phyloP scores from a whole-genome alignment of 2,113 vertebrate genomes.

The Mobula birostris region DNA sequence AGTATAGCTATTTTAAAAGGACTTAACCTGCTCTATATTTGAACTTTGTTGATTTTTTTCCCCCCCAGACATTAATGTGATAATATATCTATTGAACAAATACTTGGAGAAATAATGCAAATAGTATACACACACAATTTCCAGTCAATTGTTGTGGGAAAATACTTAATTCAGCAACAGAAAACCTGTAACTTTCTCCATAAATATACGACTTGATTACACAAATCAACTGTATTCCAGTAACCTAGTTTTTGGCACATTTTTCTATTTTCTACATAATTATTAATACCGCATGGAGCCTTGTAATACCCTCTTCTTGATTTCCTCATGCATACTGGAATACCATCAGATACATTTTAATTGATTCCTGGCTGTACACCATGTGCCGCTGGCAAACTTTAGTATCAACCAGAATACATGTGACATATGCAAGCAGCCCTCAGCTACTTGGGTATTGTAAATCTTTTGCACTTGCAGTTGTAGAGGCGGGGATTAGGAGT shows the following conservation, averaged over 20 bases:
- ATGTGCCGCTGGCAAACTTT: constrained; percentile 57
- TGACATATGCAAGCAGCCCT: no score
- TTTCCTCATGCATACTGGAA: constrained; percentile 54
- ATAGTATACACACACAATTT: background rate
- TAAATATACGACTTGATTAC: background rate
- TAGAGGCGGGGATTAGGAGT: no score
- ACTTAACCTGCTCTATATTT: background rate
- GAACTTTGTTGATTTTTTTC: background rate
- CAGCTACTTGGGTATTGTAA: background rate
- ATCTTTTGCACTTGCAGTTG: background rate
- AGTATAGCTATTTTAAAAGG: background rate
- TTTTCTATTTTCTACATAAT: background rate
- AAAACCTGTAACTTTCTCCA: background rate
- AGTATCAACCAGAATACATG: constrained; percentile 49
- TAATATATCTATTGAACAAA: background rate
- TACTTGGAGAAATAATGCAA: background rate
- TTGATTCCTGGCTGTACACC: constrained; percentile 53
- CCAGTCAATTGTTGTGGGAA: background rate
- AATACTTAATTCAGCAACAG: background rate
- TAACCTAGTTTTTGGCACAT: background rate
- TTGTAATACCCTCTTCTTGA: background rate
- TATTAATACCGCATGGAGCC: background rate
- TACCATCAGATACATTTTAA: constrained; percentile 53
- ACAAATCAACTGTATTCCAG: background rate
- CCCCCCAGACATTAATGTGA: background rate